A percentile compares a stretch with the other conserved stretches of the same genome.
Conservation (phyloP, 2,888 invertebrate species). For the Formica aserva region DNA sequence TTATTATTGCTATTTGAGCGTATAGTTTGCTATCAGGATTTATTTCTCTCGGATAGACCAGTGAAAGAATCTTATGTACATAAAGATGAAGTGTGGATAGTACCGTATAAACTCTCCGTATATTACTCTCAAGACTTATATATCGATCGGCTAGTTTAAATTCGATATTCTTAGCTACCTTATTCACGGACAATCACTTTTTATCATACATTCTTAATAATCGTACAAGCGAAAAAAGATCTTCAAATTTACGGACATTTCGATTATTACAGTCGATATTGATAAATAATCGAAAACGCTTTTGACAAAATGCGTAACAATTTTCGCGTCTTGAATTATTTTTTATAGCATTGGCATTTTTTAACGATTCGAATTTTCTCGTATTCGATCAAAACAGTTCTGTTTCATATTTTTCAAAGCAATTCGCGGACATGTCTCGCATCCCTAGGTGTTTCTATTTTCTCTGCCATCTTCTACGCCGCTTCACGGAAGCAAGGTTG, state of each 20-base stretch:
- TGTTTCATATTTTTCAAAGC: slow-evolving; percentile 8
- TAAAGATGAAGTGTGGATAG: slow-evolving; percentile 9
- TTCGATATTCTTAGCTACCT: background rate
- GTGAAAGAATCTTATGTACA: slow-evolving; percentile 5
- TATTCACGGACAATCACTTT: background rate
- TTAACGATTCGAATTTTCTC: slow-evolving; percentile 5
- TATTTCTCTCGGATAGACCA: slow-evolving; percentile 16
- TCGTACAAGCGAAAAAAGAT: background rate
- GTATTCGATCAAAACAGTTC: background rate
- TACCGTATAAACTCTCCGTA: background rate
- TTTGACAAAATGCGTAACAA: background rate
- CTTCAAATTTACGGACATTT: background rate
- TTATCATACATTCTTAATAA: background rate
- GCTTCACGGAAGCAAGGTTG: slow-evolving; percentile 52
- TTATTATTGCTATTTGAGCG: slow-evolving; percentile 1
- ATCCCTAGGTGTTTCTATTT: slow-evolving; percentile 42
- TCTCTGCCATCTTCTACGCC: slow-evolving; percentile 21
- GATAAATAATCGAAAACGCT: background rate
- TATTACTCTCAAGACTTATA: slow-evolving; percentile 13
- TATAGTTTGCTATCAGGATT: background rate
- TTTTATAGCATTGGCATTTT: background rate
- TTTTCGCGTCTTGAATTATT: background rate
- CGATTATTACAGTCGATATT: background rate
- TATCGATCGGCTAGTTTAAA: slow-evolving; percentile 13
- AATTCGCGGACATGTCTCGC: slow-evolving; percentile 33